Conservation (phyloP, 2,888 invertebrate genomes). For the Trichopoda pennipes region DNA sequence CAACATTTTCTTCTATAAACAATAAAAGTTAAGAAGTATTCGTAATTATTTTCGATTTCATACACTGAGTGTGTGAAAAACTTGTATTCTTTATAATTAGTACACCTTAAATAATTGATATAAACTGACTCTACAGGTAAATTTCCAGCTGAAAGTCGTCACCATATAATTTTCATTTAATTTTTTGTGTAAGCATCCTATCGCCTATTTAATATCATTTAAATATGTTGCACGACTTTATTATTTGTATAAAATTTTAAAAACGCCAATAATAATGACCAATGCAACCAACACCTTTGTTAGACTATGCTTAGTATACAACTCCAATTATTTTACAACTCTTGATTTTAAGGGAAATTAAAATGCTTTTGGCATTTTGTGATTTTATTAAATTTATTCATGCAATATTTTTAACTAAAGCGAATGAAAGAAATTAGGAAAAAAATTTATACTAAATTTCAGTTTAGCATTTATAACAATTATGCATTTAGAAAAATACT, state of each 20-base stretch:
- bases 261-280: slow-evolving; percentile 18
- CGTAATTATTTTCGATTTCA: too few species aligned
- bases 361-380: slow-evolving; percentile 60
- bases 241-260: slow-evolving; percentile 7
- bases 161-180: slow-evolving; percentile 2
- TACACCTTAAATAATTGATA: too few species aligned
- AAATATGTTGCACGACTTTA: slow-evolving; percentile 42
- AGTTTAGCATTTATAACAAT: slow-evolving; percentile 3
- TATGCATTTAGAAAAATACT: not conserved
- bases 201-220: slow-evolving; percentile 31
- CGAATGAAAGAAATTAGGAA: slow-evolving; percentile 44
- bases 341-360: slow-evolving; percentile 48
- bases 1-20: too few species aligned
- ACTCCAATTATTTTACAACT: not conserved
- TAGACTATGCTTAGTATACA: slow-evolving; percentile 24
- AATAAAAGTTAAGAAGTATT: too few species aligned
- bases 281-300: not conserved
- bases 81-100: too few species aligned
- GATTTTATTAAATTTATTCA: slow-evolving; percentile 45
- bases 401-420: slow-evolving; percentile 29
- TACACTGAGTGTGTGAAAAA: too few species aligned
- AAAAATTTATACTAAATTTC: slow-evolving; percentile 43
- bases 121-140: too few species aligned
- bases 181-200: slow-evolving; percentile 42
- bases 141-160: not conserved